Percentiles rank a stretch among this genome's conserved stretches.
These are phyloP conservation scores for Carassius carassius DNA, from an alignment of 2,113 vertebrate species.

Conservation along the genomic window DNA sequence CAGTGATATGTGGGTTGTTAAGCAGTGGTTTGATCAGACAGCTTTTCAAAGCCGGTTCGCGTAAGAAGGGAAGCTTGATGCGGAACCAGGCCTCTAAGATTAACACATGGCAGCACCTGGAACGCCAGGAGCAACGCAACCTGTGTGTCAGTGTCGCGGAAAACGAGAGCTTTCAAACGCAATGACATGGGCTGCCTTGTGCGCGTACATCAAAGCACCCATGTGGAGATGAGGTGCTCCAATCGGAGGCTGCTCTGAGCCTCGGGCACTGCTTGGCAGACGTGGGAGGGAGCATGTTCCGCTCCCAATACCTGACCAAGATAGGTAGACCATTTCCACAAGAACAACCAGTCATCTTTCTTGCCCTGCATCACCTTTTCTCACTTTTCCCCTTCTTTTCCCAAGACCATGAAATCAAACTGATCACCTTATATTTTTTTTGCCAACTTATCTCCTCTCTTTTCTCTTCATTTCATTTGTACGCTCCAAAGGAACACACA, in stretches of 20 bases:
- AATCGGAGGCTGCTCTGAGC: constrained; percentile 33
- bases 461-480: background rate
- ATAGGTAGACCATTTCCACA: constrained; percentile 28
- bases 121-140: constrained; percentile 38
- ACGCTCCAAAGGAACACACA: background rate
- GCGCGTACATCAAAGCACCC: constrained; percentile 49
- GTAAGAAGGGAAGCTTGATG: constrained; percentile 38
- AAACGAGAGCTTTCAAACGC: constrained; percentile 50
- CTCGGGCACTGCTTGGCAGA: constrained; percentile 4
- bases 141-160: constrained; percentile 36
- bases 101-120: constrained; percentile 47
- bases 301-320: constrained; percentile 39
- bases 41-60: constrained; percentile 33
- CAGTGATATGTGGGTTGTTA: constrained; percentile 36
- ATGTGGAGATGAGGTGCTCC: constrained; percentile 48
- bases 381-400: background rate
- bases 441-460: background rate
- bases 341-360: constrained; percentile 9
- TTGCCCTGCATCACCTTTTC: constrained; percentile 13
- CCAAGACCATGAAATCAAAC: constrained; percentile 2
- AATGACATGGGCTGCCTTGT: constrained; percentile 42
- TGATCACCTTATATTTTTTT: background rate
- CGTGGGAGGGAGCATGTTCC: constrained; percentile 39
- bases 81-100: constrained; percentile 43
- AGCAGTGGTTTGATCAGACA: constrained; percentile 45